These are phyloP conservation scores for Hemiscyllium ocellatum DNA, from an alignment of 2,113 vertebrate species.

Conservation along the genomic window DNA sequence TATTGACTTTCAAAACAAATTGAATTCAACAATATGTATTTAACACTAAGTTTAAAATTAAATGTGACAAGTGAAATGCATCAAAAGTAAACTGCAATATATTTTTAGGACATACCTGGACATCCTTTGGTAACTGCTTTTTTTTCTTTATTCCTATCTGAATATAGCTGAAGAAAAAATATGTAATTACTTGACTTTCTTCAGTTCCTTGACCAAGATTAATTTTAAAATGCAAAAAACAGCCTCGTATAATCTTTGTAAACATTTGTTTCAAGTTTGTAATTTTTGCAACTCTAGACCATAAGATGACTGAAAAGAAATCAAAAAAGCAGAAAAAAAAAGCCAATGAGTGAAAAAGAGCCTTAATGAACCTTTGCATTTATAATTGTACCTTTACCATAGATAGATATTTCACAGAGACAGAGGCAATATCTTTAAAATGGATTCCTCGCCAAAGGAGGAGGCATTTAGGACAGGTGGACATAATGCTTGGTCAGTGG, in stretches of 20 bases:
- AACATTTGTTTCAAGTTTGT: not conserved
- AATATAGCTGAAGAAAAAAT: conserved; percentile 66
- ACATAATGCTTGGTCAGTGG: not conserved
- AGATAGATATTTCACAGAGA: not conserved
- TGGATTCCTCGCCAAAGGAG: not conserved
- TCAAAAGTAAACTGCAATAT: not conserved
- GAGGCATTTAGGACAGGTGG: not conserved
- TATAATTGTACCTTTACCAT: not conserved
- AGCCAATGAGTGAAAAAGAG: not conserved
- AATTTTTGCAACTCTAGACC: too few relatives aligned
- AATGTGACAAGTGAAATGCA: not conserved
- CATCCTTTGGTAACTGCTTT: conserved; percentile 62
- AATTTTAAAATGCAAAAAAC: not conserved
- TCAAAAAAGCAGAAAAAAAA: not conserved
- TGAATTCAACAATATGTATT: not conserved
- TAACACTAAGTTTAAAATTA: not conserved
- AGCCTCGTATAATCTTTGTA: not conserved
- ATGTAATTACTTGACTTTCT: not conserved
- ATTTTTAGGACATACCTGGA: conserved; percentile 56
- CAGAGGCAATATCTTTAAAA: not conserved
- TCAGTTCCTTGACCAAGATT: not conserved
- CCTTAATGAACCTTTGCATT: not conserved
- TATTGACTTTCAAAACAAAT: not conserved
- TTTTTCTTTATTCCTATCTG: conserved; percentile 80
- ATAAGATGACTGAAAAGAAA: not conserved